Conservation (phyloP, 2,888 invertebrate genomes). For the Priocnemis perturbator region DNA sequence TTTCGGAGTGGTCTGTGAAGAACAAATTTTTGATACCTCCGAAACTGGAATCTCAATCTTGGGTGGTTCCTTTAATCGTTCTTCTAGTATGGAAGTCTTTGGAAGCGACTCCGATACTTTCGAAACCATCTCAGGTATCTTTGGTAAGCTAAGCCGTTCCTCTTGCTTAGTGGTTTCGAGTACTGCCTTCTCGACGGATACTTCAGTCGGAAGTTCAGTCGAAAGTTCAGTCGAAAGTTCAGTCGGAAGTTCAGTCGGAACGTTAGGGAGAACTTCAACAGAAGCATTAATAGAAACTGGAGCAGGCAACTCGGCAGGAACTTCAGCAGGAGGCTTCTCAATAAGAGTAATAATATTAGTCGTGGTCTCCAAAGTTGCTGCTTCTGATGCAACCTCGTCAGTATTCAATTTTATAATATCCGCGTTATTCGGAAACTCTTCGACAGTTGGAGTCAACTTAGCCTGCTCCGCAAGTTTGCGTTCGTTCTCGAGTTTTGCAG, state of each 20-base stretch:
- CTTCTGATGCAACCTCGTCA: slow-evolving; percentile 1
- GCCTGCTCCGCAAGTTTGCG: slow-evolving; percentile 59
- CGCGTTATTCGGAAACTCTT: too few species aligned
- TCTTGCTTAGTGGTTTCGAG: background rate
- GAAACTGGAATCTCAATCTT: slow-evolving; percentile 68
- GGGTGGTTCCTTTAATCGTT: slow-evolving; percentile 68
- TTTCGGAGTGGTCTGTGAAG: slow-evolving; percentile 59
- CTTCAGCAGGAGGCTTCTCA: too few species aligned
- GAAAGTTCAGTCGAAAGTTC: too few species aligned
- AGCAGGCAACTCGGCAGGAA: too few species aligned
- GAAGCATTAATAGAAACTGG: too few species aligned
- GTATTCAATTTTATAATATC: background rate
- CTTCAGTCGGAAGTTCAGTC: too few species aligned
- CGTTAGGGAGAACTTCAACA: too few species aligned
- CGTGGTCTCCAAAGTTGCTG: too few species aligned
- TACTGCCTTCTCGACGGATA: too few species aligned
- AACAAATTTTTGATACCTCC: slow-evolving; percentile 56
- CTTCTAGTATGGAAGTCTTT: slow-evolving; percentile 66
- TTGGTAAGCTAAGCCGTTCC: slow-evolving; percentile 5
- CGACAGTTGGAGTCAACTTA: slow-evolving; percentile 31
- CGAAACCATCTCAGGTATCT: slow-evolving; percentile 34
- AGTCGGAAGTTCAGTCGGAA: too few species aligned
- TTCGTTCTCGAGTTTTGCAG: slow-evolving; percentile 70
- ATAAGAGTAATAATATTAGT: too few species aligned
- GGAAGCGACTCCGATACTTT: slow-evolving; percentile 59